Base-by-base conservation (phyloP, 2,113 vertebrate genomes). In the Hippoglossus stenolepis region DNA sequence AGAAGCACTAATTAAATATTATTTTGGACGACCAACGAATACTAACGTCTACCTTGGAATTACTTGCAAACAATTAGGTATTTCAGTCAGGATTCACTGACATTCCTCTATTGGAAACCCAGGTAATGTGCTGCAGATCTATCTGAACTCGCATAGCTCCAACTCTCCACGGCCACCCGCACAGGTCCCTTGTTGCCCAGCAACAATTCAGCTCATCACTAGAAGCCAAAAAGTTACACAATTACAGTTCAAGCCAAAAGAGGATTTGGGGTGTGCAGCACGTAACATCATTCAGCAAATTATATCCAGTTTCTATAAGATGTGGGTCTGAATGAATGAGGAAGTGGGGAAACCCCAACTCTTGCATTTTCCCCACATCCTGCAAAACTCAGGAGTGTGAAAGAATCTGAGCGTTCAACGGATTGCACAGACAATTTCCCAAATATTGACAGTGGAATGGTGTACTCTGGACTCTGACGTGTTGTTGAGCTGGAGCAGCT, bases 101-200 rank as follows among this genome's bases (percentile, higher is more conserved):
- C 72, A 72, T 78, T 79, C 76, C 69, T 86, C 76, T 49, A 60
- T 51, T 60, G 43, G 53, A 76, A 74, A 62, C 24, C 63, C 4
- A 1, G 40, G 73, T 72, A 80, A 72, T 57, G 65, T 62, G 75
- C 74, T 53, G 83, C 75, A 26, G 69, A 81, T 79, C 77, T 64
- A 65, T 85, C 62, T 78, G 73, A 89, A 83, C 80, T 67, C 53
- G 9, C 59, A 45, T 20, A 31, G 85, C 82, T 80, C 58, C 24
- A n/a, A 72, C 79, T 86, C 76, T 89, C 77, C 74, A 53, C 13
- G 66, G 86, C 86, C 87, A 85, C 85, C 82, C 60, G 76, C 87
- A 82, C 83, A 90, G 88, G 91, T 92, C 90, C 85, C 93, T 83
- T 93, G 93, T 94, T 94, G 93, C 93, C 89, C 82, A 47, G 93